Conservation (phyloP, 1,140 invertebrate genomes). For the Temnothorax curvispinosus region DNA sequence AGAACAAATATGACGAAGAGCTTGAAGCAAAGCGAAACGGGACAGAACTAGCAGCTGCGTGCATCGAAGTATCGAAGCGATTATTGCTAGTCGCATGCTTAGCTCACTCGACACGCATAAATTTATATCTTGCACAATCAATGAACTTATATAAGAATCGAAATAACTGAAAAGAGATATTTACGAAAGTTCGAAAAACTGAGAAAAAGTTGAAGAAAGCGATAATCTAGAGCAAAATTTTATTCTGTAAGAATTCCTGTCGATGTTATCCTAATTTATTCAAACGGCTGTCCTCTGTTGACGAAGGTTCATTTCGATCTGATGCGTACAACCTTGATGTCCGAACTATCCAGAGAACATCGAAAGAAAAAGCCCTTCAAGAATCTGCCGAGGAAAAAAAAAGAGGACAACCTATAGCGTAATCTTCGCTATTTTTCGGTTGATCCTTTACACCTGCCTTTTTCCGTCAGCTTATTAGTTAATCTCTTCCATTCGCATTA, state of each 20-base stretch:
- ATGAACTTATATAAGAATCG: background rate
- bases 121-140: background rate
- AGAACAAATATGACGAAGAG: constrained; percentile 25
- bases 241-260: background rate
- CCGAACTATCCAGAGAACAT: background rate
- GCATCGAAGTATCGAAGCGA: constrained; percentile 12
- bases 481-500: background rate
- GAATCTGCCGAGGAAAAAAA: background rate
- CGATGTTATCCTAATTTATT: constrained; percentile 35
- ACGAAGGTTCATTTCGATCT: constrained; percentile 1
- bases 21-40: background rate
- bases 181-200: background rate
- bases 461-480: background rate
- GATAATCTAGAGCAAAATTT: background rate
- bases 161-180: background rate
- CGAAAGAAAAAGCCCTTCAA: constrained; percentile 16
- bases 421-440: background rate
- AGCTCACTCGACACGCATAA: background rate
- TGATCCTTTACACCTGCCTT: background rate
- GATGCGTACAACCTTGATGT: background rate
- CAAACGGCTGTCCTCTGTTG: background rate
- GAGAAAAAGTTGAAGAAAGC: background rate
- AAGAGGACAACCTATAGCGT: background rate
- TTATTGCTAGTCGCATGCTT: constrained; percentile 16
- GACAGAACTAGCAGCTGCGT: background rate